Conservation (phyloP, 2,113 vertebrate genomes). For the Sisor rabdophorus region DNA sequence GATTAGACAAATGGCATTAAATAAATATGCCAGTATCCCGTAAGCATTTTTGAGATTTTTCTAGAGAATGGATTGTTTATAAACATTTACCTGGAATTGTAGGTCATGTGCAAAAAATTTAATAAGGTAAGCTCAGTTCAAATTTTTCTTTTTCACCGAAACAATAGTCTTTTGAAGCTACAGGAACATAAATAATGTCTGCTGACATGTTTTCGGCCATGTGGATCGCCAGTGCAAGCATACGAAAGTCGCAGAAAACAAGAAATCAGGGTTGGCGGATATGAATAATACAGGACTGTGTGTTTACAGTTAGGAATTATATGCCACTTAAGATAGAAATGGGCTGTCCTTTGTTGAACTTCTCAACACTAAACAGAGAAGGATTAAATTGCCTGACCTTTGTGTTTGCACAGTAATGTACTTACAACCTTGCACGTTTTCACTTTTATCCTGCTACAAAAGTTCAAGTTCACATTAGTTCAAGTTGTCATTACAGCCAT, state of each 20-base stretch:
- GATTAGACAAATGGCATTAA: too few relatives aligned
- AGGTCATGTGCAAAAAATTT: background rate
- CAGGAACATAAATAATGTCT: background rate
- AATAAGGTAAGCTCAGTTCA: background rate
- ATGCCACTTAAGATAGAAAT: slow-evolving; percentile 5
- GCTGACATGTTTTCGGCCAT: background rate
- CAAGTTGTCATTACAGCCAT: too few relatives aligned
- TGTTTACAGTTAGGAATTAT: slow-evolving; percentile 32
- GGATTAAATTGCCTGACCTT: background rate
- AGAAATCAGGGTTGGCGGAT: background rate
- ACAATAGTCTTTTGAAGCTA: background rate
- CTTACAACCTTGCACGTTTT: slow-evolving; percentile 12
- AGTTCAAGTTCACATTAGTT: too few relatives aligned
- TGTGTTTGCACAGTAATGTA: slow-evolving; percentile 18
- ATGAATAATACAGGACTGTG: background rate
- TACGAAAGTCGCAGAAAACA: slow-evolving; percentile 6
- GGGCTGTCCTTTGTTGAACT: slow-evolving; percentile 8
- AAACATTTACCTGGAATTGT: too few relatives aligned
- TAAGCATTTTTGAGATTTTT: too few relatives aligned
- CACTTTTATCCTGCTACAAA: background rate
- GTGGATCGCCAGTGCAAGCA: background rate
- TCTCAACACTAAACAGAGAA: slow-evolving; percentile 26
- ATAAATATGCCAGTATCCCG: too few relatives aligned
- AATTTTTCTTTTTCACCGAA: background rate
- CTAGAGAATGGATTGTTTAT: too few relatives aligned